Evolutionary conservation across 2,888 invertebrate species (phyloP), one percentile per base, ranked within the genome.

Genomic region (Caenorhabditis sp.): DNA sequence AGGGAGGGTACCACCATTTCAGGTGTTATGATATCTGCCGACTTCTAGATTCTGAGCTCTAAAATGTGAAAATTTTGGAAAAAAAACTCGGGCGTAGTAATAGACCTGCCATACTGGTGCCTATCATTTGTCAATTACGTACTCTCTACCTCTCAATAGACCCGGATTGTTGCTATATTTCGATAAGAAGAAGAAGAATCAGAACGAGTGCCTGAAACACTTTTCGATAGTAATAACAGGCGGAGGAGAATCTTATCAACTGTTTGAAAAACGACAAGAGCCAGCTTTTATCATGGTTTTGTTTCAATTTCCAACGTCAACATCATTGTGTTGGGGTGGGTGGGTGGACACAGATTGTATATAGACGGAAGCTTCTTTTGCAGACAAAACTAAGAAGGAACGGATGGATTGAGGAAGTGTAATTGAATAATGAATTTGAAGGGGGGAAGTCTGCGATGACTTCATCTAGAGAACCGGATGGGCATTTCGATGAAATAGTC

Each of bases 401-500:
- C 8, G 10, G 38, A 54, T 31, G 28, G 44, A 22, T 12, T 35
- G 66, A 19, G 66, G 49, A 66, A 66, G 66, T 66, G 24, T 44
- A 59, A 70, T n/a, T 44, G 70, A 58, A 70, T 58, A 61, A 72
- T 44, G 58, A 70, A 58, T 70, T 70, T 44, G 28, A 44, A 31
- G 58, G 41, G 35, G 56, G 10, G n/a, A 19, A 51, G 66, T 47
- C 28, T n/a, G 26, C 44, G 64, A 66, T 66, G 66, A 66, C 66
- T 66, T 66, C 51, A 66, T 66, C 28, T 28, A n/a, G 1, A 47
- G 59, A 72, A 72, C 72, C 72, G 72, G 72, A 72, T 72, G 44
- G 47, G 10, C 16, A 72, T 59, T 72, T 72, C 72, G n/a, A 72
- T 35, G 72, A 72, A 72, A 72, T 47, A 61, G 58, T 44, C 58